Evolutionary conservation across 2,888 invertebrate genomes (phyloP), one percentile per base, ranked within the genome.

Genomic region (Gari tellinella): DNA sequence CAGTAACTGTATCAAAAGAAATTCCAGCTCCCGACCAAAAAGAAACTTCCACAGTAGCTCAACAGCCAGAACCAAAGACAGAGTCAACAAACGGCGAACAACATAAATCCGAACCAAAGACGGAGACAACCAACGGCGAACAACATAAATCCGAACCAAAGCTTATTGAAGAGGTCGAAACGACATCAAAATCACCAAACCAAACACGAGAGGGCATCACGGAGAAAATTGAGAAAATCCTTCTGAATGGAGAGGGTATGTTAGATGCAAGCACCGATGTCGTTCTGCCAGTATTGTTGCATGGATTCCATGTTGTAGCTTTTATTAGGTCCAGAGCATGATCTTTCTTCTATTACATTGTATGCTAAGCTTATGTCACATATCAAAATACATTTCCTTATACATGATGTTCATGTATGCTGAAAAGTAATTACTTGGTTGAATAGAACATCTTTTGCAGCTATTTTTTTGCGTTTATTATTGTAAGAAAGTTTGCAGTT

Each of bases 171-270:
- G 58, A 23, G 12, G 21, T 15, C n/a, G 55, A 40, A 4, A 40
- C 8, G 25, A 14, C 41, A 23, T 40, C 26, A 14, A 45, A 57
- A 45, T 17, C 21, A 57, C 15, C 43, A 45, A 0, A 2, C 2
- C 31, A 43, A 31, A 25, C 43, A n/a, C 45, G 45, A 4, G 45
- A 15, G 15, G 41, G 25, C 15, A 15, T 26, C 21, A 37, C 43
- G 14, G 45, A 53, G 45, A 65, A 53, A 49, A 65, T 68, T 51
- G 67, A 66, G 26, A 52, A 63, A 37, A 38, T 72, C 25, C 76
- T 58, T 19, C 55, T 69, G 19, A 62, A 53, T 17, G 65, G 68
- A 48, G 70, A 74, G 41, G 74, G 72, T 72, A 79, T 67, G 74
- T 72, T 55, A 17, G 55, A 5, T 56, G 45, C n/a, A 23, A 21